Evolutionary conservation across 2,888 invertebrate genomes (phyloP).

Genomic region (Synergus itoensis): DNA sequence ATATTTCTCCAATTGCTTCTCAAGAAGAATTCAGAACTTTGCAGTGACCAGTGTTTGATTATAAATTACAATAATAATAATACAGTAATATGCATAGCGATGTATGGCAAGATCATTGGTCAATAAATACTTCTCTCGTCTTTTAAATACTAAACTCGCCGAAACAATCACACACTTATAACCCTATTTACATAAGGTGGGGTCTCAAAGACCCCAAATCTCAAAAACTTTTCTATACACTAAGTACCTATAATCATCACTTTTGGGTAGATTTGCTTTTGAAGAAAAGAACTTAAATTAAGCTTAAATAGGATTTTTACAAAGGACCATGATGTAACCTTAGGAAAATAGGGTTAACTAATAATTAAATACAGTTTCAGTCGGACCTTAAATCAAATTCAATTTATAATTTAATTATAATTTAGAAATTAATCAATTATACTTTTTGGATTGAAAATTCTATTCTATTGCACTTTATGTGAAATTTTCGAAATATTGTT

Average conservation of each 20-base stretch:
- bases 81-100: slow-evolving; percentile 42
- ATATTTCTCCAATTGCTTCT: slow-evolving; percentile 43
- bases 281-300: not conserved
- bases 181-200: slow-evolving; percentile 33
- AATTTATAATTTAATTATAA: not conserved
- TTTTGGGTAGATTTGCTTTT: not conserved
- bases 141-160: slow-evolving; percentile 61
- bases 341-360: slow-evolving; percentile 25
- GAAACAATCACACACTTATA: slow-evolving; percentile 52
- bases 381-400: not conserved
- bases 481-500: not conserved
- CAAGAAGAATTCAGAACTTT: slow-evolving; percentile 39
- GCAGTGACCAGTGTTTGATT: slow-evolving; percentile 29
- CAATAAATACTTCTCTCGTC: slow-evolving; percentile 71
- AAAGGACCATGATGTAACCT: slow-evolving; percentile 16
- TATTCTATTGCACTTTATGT: not conserved
- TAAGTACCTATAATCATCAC: slow-evolving; percentile 18
- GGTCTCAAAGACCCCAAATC: slow-evolving; percentile 2
- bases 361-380: not conserved
- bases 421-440: not conserved
- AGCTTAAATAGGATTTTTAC: not conserved
- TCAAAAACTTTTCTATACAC: slow-evolving; percentile 10
- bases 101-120: slow-evolving; percentile 73
- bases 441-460: not conserved
- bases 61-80: slow-evolving; percentile 35